Percentiles rank a stretch among this genome's conserved stretches.
Conservation (phyloP, 2,888 invertebrate species). For the Acronicta leporina region DNA sequence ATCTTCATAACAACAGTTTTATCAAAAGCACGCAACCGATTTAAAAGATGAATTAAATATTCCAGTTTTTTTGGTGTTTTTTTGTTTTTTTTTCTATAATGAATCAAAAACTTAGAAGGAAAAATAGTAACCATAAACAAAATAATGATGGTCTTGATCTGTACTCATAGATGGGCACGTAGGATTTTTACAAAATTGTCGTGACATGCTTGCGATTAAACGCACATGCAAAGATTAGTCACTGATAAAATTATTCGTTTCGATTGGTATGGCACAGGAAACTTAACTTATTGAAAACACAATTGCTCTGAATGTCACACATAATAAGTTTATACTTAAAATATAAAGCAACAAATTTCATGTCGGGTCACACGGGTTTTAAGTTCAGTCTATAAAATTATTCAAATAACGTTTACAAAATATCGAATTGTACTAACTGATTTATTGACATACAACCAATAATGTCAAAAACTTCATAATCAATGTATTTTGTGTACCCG, state of each 20-base stretch:
- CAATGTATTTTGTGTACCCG: slow-evolving; percentile 39
- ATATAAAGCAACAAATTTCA: slow-evolving; percentile 55
- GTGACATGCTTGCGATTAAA: slow-evolving; percentile 48
- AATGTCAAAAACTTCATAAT: slow-evolving; percentile 46
- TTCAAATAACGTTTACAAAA: slow-evolving; percentile 35
- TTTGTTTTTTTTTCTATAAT: slow-evolving; percentile 43
- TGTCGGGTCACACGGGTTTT: slow-evolving; percentile 44
- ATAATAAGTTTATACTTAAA: slow-evolving; percentile 40
- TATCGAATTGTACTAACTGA: slow-evolving; percentile 47
- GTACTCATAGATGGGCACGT: slow-evolving; percentile 60
- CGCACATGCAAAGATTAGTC: slow-evolving; percentile 51
- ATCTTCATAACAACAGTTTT: slow-evolving; percentile 40
- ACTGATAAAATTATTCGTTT: slow-evolving; percentile 54
- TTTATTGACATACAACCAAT: slow-evolving; percentile 24
- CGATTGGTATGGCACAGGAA: slow-evolving; percentile 75
- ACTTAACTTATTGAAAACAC: slow-evolving; percentile 65
- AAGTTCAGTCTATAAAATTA: slow-evolving; percentile 45
- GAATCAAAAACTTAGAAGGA: slow-evolving; percentile 58
- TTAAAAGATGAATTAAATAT: slow-evolving; percentile 35
- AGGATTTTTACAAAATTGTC: slow-evolving; percentile 46
- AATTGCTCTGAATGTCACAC: slow-evolving; percentile 64
- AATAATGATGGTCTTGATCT: slow-evolving; percentile 58
- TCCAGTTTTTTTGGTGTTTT: slow-evolving; percentile 45
- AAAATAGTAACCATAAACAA: slow-evolving; percentile 54
- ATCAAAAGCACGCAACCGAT: slow-evolving; percentile 61